Base-by-base conservation (phyloP, 2,113 vertebrate species). In the Athene cunicularia region DNA sequence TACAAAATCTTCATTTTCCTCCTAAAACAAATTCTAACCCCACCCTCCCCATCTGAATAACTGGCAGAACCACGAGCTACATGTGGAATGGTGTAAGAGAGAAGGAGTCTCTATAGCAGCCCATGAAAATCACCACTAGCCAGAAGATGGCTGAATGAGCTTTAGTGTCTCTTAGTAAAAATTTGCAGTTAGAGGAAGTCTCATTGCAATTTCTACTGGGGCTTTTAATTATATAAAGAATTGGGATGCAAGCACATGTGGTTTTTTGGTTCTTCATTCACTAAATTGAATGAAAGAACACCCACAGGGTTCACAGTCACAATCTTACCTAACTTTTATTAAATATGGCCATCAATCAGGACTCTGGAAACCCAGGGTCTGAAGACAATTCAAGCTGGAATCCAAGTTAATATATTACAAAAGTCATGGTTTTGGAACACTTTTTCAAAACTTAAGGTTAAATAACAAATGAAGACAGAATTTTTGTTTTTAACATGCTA, bases 381-480 rank as follows among this genome's bases (percentile, higher is more conserved):
- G 50, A 76, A 80, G 39, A 27, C 2, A 67, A 6, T 77, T 84
- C 8, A 50, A 13, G 4, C 15, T 84, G 23, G 21, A 86, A 89
- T 32, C 7, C 5, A 49, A 41, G 16, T 14, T 62, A 62, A 32
- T 41, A 21, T 27, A 30, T 67, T 74, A 45, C 16, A 73, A 24
- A 50, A 16, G 8, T 32, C 0, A 7, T 43, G 14, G 23, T 58
- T 85, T 73, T 67, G 3, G 4, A 62, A 58, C 0, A 0, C 2
- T 73, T 90, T 75, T 92, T 8, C 9, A 80, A 82, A 86, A 76
- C 4, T 37, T 87, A 23, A 26, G 6, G 2, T 55, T 24, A 59
- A 62, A 80, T 73, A 8, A 86, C 14, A 63, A 67, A 63, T 35
- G 3, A 90, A 68, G 14, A 37, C 23, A 70, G 11, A 17, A 50